These are phyloP conservation scores for Chrosomus eos DNA, from an alignment of 2,797 vertebrate genomes.

Conservation along the genomic window DNA sequence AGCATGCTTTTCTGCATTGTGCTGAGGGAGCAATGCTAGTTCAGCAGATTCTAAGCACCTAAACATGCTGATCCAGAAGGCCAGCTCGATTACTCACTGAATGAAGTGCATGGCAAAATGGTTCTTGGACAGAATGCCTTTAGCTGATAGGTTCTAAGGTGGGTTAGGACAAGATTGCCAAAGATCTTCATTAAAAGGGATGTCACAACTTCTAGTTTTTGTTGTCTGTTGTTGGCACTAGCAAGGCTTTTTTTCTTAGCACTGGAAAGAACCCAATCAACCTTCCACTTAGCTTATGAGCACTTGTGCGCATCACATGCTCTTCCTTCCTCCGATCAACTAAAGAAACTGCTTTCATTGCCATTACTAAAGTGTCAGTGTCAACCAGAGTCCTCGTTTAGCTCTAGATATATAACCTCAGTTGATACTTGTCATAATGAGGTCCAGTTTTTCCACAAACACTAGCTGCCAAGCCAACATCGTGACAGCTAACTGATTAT, in stretches of 20 bases:
- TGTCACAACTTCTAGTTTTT: background rate
- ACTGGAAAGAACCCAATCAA: background rate
- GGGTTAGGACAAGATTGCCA: background rate
- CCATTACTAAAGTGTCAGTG: background rate
- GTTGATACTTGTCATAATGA: slow-evolving; percentile 15
- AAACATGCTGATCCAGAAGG: slow-evolving; percentile 31
- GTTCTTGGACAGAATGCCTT: slow-evolving; percentile 1
- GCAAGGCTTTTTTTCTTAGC: background rate
- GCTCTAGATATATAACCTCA: background rate
- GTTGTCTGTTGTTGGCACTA: background rate
- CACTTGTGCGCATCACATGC: background rate
- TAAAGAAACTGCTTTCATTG: background rate
- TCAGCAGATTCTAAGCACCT: slow-evolving; percentile 22
- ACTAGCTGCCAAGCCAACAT: background rate
- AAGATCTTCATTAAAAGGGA: background rate
- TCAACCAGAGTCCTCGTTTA: slow-evolving; percentile 2
- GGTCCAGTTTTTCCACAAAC: background rate
- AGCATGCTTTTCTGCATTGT: slow-evolving; percentile 13
- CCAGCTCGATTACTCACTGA: background rate
- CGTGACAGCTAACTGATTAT: background rate
- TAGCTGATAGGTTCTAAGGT: background rate
- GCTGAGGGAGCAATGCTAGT: slow-evolving; percentile 16
- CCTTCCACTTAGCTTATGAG: background rate
- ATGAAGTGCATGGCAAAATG: background rate
- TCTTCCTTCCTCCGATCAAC: background rate